Conservation (phyloP, 2,797 vertebrate genomes). For the Esox lucius region DNA sequence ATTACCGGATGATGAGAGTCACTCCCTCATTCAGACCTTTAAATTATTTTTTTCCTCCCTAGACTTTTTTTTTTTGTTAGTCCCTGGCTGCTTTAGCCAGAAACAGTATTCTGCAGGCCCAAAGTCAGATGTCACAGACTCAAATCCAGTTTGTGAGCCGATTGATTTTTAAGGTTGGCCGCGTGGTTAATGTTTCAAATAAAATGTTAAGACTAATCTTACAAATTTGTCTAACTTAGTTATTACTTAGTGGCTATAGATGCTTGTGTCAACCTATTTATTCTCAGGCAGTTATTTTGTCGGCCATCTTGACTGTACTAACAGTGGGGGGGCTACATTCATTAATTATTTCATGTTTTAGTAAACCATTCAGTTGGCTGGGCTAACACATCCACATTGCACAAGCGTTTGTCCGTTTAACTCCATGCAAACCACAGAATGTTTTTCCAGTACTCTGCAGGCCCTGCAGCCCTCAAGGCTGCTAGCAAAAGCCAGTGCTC, state of each 20-base stretch:
- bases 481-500: constrained; percentile 18
- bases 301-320: not conserved
- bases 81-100: too few species aligned
- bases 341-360: not conserved
- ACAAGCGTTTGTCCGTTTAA: constrained; percentile 14
- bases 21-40: not conserved
- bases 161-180: too few species aligned
- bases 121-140: too few species aligned
- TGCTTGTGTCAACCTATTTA: too few species aligned
- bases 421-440: constrained; percentile 26
- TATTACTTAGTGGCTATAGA: too few species aligned
- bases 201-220: too few species aligned
- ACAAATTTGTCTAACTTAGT: too few species aligned
- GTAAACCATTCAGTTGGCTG: not conserved
- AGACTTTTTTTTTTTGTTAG: not conserved
- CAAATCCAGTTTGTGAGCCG: too few species aligned
- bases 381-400: not conserved
- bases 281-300: constrained; percentile 2
- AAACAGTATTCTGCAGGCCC: too few species aligned
- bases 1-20: not conserved
- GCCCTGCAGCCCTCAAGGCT: constrained; percentile 2
- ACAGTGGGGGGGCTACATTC: not conserved
- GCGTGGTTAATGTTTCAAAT: too few species aligned
- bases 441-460: constrained; percentile 16
- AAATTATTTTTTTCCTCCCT: too few species aligned